Percentiles rank a stretch among this genome's conserved stretches.
These are phyloP conservation scores for Yponomeuta sedellus DNA, from an alignment of 2,888 invertebrate species.

Conservation along the genomic window DNA sequence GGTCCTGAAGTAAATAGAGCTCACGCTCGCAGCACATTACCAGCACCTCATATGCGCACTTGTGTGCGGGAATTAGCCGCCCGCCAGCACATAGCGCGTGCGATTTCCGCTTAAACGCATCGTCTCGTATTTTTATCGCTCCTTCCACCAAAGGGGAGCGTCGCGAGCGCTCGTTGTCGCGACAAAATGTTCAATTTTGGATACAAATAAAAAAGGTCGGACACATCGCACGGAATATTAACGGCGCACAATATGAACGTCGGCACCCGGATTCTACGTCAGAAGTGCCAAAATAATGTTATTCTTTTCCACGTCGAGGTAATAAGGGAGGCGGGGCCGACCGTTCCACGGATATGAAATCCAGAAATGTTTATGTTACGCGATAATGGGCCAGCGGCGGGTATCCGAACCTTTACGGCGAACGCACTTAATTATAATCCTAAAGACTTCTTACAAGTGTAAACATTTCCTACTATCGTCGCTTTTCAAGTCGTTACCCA, in stretches of 20 bases:
- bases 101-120: slow-evolving; percentile 47
- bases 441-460: slow-evolving; percentile 65
- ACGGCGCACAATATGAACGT: slow-evolving; percentile 74
- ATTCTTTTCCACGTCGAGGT: slow-evolving; percentile 72
- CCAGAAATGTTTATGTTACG: slow-evolving; percentile 69
- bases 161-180: slow-evolving; percentile 62
- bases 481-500: slow-evolving; percentile 31
- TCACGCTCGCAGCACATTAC: not conserved
- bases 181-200: slow-evolving; percentile 76
- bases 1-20: not conserved
- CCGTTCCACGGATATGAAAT: slow-evolving; percentile 72
- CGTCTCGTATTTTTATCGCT: slow-evolving; percentile 66
- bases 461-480: slow-evolving; percentile 67
- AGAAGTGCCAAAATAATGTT: slow-evolving; percentile 74
- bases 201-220: slow-evolving; percentile 77
- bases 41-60: not conserved
- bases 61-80: slow-evolving; percentile 11
- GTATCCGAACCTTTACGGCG: slow-evolving; percentile 63
- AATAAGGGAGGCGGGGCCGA: slow-evolving; percentile 65
- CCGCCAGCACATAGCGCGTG: slow-evolving; percentile 35
- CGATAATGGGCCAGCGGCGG: slow-evolving; percentile 58
- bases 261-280: slow-evolving; percentile 72
- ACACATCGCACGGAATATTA: slow-evolving; percentile 73
- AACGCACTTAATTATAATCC: slow-evolving; percentile 66
- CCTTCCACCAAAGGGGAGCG: slow-evolving; percentile 52